Conservation (phyloP, 2,113 vertebrate genomes). For the Scortum barcoo region DNA sequence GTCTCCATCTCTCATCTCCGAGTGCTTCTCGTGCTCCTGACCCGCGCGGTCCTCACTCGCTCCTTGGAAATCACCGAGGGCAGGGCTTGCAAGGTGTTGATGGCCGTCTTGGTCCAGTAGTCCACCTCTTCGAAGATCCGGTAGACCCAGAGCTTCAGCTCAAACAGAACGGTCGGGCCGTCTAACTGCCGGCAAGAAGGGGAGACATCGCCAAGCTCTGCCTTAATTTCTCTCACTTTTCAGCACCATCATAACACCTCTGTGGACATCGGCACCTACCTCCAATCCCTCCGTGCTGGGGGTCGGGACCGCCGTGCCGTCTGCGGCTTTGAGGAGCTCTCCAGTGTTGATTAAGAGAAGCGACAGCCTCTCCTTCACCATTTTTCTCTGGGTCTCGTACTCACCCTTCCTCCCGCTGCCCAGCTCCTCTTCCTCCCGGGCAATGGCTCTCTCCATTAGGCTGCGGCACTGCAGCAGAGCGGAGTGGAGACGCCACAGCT, state of each 20-base stretch:
- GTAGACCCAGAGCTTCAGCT: slow-evolving; percentile 82
- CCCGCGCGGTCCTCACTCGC: not conserved
- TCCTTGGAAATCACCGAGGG: slow-evolving; percentile 26
- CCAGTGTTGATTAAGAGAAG: slow-evolving; percentile 68
- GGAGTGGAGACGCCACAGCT: slow-evolving; percentile 76
- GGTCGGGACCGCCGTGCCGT: slow-evolving; percentile 43
- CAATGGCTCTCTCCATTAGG: slow-evolving; percentile 78
- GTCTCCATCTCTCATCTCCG: slow-evolving; percentile 49
- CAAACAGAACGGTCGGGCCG: slow-evolving; percentile 53
- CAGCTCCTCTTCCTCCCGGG: slow-evolving; percentile 75
- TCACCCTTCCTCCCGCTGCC: slow-evolving; percentile 50
- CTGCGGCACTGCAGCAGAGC: slow-evolving; percentile 78
- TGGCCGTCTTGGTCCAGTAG: slow-evolving; percentile 76
- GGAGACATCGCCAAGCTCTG: not conserved
- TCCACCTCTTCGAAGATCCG: slow-evolving; percentile 79
- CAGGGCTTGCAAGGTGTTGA: slow-evolving; percentile 65
- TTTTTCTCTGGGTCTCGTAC: slow-evolving; percentile 73
- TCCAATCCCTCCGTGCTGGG: slow-evolving; percentile 55
- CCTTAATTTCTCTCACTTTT: slow-evolving; percentile 4
- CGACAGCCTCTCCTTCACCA: slow-evolving; percentile 73
- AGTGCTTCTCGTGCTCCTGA: slow-evolving; percentile 50
- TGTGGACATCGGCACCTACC: slow-evolving; percentile 52
- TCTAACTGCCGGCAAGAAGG: slow-evolving; percentile 60
- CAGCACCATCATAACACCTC: not conserved
- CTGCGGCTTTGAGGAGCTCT: slow-evolving; percentile 70